Conservation (phyloP, 2,888 invertebrate species). For the Allophyes oxyacanthae region DNA sequence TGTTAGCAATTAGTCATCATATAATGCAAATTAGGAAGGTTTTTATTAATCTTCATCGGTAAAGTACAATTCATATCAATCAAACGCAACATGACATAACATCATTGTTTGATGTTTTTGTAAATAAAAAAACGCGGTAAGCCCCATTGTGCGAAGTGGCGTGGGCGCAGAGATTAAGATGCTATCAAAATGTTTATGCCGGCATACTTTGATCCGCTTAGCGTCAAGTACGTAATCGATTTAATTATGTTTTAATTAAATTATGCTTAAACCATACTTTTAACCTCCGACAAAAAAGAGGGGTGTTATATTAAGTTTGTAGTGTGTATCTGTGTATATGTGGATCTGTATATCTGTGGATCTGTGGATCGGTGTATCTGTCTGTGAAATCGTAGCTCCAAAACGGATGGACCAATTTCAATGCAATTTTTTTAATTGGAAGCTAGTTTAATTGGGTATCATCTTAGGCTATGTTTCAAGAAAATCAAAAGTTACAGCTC, state of each 20-base stretch:
- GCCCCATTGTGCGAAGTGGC: constrained; percentile 67
- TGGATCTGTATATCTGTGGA: too few species aligned
- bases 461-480: too few species aligned
- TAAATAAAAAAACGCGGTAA: constrained; percentile 64
- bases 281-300: too few species aligned
- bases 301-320: too few species aligned
- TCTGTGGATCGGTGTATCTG: too few species aligned
- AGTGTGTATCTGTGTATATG: too few species aligned
- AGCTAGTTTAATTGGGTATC: too few species aligned
- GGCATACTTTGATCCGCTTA: constrained; percentile 72
- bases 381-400: too few species aligned
- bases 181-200: constrained; percentile 75
- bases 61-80: constrained; percentile 77
- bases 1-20: constrained; percentile 61
- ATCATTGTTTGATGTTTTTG: constrained; percentile 77
- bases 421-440: too few species aligned
- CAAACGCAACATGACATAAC: constrained; percentile 82
- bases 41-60: constrained; percentile 58
- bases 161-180: constrained; percentile 83
- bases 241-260: constrained; percentile 60
- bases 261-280: background rate
- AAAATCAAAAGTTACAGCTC: too few species aligned
- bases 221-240: constrained; percentile 58
- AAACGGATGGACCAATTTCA: too few species aligned
- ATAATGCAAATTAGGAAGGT: constrained; percentile 49